Percentiles rank a stretch among this genome's conserved stretches.
Evolutionary conservation across 2,888 invertebrate genomes (phyloP).

Genomic region (Lasioglossum figueresi): DNA sequence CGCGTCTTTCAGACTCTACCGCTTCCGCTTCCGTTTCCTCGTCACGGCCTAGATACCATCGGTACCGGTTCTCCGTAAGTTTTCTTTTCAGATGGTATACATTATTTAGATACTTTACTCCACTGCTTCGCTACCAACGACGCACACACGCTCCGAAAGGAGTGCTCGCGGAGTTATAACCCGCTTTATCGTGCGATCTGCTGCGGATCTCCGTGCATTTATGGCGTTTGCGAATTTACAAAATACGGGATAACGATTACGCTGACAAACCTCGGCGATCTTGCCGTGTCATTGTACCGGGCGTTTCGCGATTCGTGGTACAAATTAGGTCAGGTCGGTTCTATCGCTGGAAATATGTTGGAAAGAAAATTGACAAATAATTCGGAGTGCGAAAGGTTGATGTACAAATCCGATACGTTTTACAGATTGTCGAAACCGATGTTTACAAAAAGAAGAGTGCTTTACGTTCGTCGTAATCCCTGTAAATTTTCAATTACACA

Average conservation of each 20-base stretch:
- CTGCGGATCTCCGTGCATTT: not conserved
- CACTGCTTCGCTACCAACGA: not conserved
- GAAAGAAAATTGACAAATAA: too few relatives aligned
- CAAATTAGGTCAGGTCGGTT: too few relatives aligned
- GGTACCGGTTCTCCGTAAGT: not conserved
- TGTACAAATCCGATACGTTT: not conserved
- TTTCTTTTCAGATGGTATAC: not conserved
- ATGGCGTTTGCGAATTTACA: not conserved
- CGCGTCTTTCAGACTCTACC: slow-evolving; percentile 35
- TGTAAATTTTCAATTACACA: not conserved
- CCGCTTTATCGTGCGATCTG: not conserved
- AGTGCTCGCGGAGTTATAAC: not conserved
- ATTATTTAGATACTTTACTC: not conserved
- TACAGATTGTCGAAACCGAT: not conserved
- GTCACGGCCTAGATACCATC: slow-evolving; percentile 49
- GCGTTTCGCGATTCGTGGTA: too few relatives aligned
- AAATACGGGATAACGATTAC: not conserved
- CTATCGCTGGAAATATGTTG: too few relatives aligned
- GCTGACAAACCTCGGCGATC: not conserved
- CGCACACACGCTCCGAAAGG: not conserved
- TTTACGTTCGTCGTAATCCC: not conserved
- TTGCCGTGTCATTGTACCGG: not conserved
- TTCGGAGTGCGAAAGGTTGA: too few relatives aligned
- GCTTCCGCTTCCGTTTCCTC: slow-evolving; percentile 24
- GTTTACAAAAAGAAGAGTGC: not conserved